Percentiles rank a stretch among this genome's conserved stretches.
phyloP scores from a whole-genome alignment of 1,140 invertebrate species.

The Tachypleus tridentatus region DNA sequence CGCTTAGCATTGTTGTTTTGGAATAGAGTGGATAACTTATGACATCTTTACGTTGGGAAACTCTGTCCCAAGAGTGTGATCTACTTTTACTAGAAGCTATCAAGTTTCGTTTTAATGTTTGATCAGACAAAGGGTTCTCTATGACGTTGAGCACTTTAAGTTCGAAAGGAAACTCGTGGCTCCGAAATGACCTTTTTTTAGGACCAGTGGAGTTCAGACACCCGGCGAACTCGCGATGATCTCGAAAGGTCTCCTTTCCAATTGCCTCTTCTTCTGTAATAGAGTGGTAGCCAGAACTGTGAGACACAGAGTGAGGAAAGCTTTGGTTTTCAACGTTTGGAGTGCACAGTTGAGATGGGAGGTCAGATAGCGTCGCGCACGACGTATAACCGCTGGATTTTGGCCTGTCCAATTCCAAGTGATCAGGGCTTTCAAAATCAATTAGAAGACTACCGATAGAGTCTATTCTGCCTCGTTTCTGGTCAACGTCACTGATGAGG shows the following conservation, averaged over 20 bases:
- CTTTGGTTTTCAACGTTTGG: constrained; percentile 18
- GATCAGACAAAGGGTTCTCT: too few relatives aligned
- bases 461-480: background rate
- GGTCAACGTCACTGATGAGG: background rate
- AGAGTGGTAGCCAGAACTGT: constrained; percentile 26
- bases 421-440: constrained; percentile 9
- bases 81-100: background rate
- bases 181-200: constrained; percentile 2
- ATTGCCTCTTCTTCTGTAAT: constrained; percentile 22
- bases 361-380: constrained; percentile 20
- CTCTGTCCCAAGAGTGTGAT: constrained; percentile 18
- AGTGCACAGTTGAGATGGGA: constrained; percentile 12
- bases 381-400: constrained; percentile 18
- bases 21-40: constrained; percentile 8
- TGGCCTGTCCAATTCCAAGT: constrained; percentile 1
- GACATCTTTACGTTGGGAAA: constrained; percentile 17
- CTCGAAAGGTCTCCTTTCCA: constrained; percentile 6
- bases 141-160: too few relatives aligned
- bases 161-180: background rate
- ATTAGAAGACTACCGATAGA: constrained; percentile 6
- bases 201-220: constrained; percentile 14
- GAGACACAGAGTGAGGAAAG: constrained; percentile 24
- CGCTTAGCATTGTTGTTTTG: too few relatives aligned
- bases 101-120: too few relatives aligned
- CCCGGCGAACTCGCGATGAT: constrained; percentile 21